Evolutionary conservation across 23 tunicate genomes (phyloP).

Genomic region (Corella eumyota): DNA sequence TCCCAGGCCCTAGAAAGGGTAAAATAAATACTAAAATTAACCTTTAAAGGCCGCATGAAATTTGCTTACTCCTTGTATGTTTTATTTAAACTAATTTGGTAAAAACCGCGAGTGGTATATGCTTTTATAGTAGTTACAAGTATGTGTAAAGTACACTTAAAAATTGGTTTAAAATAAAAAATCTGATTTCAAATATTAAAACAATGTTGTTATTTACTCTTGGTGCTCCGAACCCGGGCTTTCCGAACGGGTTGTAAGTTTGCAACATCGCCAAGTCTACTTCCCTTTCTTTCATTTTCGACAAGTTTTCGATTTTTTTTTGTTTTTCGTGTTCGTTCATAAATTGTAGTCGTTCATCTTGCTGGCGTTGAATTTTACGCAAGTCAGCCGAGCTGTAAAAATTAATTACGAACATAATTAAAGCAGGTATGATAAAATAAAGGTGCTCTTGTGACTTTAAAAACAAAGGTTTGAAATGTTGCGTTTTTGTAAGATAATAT

Average conservation of each 20-base stretch:
- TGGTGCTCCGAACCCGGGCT: slow-evolving; percentile 89
- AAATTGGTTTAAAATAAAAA: too few relatives aligned
- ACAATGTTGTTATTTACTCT: too few relatives aligned
- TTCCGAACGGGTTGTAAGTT: slow-evolving; percentile 71
- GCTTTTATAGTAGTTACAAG: too few relatives aligned
- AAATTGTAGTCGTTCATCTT: slow-evolving; percentile 56
- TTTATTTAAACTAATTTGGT: too few relatives aligned
- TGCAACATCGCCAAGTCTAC: slow-evolving; percentile 41
- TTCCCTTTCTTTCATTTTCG: slow-evolving; percentile 43
- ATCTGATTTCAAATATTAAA: too few relatives aligned
- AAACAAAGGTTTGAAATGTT: too few relatives aligned
- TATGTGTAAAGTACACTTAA: too few relatives aligned
- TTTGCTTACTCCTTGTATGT: too few relatives aligned
- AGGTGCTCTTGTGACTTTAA: background rate
- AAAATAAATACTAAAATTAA: background rate
- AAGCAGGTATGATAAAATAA: background rate
- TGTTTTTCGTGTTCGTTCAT: slow-evolving; percentile 30
- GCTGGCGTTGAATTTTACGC: slow-evolving; percentile 36
- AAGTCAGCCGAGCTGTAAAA: slow-evolving; percentile 58
- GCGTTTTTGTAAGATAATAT: too few relatives aligned
- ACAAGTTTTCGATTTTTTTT: slow-evolving; percentile 14
- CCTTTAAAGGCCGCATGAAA: too few relatives aligned
- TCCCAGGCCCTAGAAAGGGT: slow-evolving; percentile 20
- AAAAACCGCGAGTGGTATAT: too few relatives aligned
- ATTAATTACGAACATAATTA: too few relatives aligned